phyloP scores from a whole-genome alignment of 2,113 vertebrate species.

The Pteropus alecto region DNA sequence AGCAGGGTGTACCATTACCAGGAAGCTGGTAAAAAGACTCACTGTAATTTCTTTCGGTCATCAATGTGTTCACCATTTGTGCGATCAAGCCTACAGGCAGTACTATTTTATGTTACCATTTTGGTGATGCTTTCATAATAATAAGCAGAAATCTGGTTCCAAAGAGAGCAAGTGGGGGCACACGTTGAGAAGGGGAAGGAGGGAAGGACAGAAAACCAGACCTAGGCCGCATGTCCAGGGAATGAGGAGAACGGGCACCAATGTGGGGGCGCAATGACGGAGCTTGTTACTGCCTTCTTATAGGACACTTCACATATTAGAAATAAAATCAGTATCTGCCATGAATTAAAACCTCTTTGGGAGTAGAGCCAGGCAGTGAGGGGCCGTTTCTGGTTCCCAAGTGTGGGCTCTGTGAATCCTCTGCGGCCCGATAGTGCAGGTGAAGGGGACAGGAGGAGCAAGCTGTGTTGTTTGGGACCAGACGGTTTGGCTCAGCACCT shows the following conservation, averaged over 20 bases:
- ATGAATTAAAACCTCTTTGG: background rate
- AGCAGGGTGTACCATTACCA: background rate
- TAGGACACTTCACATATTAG: background rate
- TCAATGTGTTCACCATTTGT: background rate
- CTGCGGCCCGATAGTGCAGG: fast-evolving
- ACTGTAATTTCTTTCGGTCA: background rate
- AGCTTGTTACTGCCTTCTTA: background rate
- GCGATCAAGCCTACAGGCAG: background rate
- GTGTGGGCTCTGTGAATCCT: background rate
- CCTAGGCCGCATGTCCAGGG: background rate
- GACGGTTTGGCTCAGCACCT: background rate
- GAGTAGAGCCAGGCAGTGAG: background rate
- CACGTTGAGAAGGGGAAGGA: background rate
- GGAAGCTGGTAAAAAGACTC: background rate
- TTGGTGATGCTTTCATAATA: background rate
- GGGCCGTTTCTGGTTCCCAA: background rate
- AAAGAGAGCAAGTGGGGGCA: background rate
- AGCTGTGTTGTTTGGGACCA: background rate
- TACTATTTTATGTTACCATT: background rate
- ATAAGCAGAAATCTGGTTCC: background rate
- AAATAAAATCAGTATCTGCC: background rate
- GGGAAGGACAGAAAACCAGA: background rate
- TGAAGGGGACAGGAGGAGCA: background rate
- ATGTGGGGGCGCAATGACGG: fast-evolving
- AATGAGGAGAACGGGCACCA: background rate